Base-by-base conservation (phyloP, 1,140 invertebrate species). In the Onthophagus taurus region DNA sequence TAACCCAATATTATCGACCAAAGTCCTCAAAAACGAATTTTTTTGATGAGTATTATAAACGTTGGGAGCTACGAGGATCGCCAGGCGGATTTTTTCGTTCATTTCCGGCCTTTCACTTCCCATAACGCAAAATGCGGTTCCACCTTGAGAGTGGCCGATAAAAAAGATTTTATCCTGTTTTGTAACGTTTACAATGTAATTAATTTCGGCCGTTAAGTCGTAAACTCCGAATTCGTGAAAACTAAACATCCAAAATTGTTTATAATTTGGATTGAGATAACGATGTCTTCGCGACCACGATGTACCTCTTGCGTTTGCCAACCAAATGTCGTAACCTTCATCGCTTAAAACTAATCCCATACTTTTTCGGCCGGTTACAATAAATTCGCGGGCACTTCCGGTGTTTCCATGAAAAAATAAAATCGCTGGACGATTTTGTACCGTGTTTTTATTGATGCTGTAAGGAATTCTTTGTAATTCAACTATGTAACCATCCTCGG, bases 271-370 rank as follows among this genome's bases (percentile, higher is more conserved):
- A 31, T 60, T 58, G 4, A 68, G 50, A 8, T 24, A 55, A 1
- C 50, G 31, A 54, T 74, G 72, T 8, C 57, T 59, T 11, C 55
- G 58, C 1, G 72, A 74, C 52, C 81, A 78, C 18, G 58, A 62
- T 46, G 72, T 81, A 0, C 80, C 80, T 26, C 81, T 65, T 4
- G 66, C 62, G 54, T 84, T 83, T 0, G 74, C 75, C 37, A 82
- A 53, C 80, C 80, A 84, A 0, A 87, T 82, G 54, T 87, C 83
- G 49, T 75, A 87, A 23, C 81, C 81, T 42, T 62, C 62, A 61
- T 83, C 77, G 4, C 76, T 72, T 4, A 83, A 63, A 19, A 78
- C 60, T 49, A 76, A 81, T 8, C 56, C 80, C 78, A 48, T 24
- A 63, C n/a, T n/a, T n/a, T n/a, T n/a, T n/a, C n/a, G n/a, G n/a